phyloP scores from a whole-genome alignment of 2,888 invertebrate species.

The Eustalomyia histrio region DNA sequence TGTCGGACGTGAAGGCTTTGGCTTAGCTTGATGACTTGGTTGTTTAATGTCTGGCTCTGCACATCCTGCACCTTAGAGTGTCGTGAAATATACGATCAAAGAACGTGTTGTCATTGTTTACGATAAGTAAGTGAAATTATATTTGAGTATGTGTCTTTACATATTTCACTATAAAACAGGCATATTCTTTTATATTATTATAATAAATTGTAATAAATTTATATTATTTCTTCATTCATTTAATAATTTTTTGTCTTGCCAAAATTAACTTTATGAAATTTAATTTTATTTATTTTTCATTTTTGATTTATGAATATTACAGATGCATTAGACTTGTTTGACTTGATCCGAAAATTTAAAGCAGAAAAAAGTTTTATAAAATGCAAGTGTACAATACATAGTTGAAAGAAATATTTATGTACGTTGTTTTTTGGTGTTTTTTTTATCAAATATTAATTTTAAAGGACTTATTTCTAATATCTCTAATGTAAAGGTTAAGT shows the following conservation, averaged over 20 bases:
- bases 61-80: too few relatives aligned
- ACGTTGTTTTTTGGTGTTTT: too few relatives aligned
- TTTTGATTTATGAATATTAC: constrained; percentile 21
- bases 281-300: constrained; percentile 17
- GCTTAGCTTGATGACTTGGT: too few relatives aligned
- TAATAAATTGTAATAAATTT: constrained; percentile 20
- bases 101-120: constrained; percentile 14
- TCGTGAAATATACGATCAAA: too few relatives aligned
- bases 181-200: constrained; percentile 15
- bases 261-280: constrained; percentile 24
- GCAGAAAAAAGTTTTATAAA: not conserved
- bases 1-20: too few relatives aligned
- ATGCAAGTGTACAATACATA: too few relatives aligned
- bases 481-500: not conserved
- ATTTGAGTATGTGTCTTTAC: constrained; percentile 1
- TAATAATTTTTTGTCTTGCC: constrained; percentile 5
- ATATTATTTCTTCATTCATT: constrained; percentile 1
- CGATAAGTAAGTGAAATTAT: not conserved
- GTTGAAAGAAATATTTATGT: too few relatives aligned
- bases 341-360: not conserved
- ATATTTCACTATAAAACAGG: not conserved
- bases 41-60: too few relatives aligned
- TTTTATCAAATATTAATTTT: not conserved
- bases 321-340: constrained; percentile 11
- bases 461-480: not conserved